Conservation (phyloP, 2,888 invertebrate genomes). For the Megalurothrips usitatus region DNA sequence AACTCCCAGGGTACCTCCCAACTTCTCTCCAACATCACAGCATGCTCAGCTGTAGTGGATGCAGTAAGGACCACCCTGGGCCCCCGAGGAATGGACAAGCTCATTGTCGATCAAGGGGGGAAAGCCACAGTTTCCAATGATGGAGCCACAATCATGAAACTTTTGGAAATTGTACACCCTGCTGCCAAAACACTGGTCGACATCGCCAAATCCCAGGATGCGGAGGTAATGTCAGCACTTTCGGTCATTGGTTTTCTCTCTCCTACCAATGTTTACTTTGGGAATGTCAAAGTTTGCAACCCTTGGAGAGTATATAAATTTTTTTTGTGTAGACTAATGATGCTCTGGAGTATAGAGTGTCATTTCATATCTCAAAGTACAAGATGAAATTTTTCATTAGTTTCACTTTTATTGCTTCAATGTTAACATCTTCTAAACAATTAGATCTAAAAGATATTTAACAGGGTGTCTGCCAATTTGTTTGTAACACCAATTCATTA, state of each 20-base stretch:
- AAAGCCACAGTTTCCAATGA: slow-evolving; percentile 98
- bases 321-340: not conserved
- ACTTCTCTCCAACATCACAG: slow-evolving; percentile 94
- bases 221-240: slow-evolving; percentile 63
- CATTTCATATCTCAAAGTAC: not conserved
- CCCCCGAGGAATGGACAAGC: slow-evolving; percentile 98
- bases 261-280: slow-evolving; percentile 1
- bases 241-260: not conserved
- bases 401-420: not conserved
- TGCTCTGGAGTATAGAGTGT: not conserved
- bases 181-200: slow-evolving; percentile 97
- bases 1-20: slow-evolving; percentile 93
- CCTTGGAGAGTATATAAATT: not conserved
- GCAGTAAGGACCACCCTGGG: slow-evolving; percentile 96
- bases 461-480: too few relatives aligned
- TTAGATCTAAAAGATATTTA: too few relatives aligned
- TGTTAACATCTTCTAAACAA: too few relatives aligned
- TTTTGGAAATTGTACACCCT: slow-evolving; percentile 96
- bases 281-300: not conserved
- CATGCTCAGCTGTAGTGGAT: slow-evolving; percentile 92
- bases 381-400: not conserved
- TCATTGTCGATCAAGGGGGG: slow-evolving; percentile 85
- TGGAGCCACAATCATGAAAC: slow-evolving; percentile 97
- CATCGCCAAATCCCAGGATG: slow-evolving; percentile 98
- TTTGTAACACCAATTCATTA: slow-evolving; percentile 28